Evolutionary conservation across 2,888 invertebrate genomes (phyloP).

Genomic region (Lochmaea crataegi): DNA sequence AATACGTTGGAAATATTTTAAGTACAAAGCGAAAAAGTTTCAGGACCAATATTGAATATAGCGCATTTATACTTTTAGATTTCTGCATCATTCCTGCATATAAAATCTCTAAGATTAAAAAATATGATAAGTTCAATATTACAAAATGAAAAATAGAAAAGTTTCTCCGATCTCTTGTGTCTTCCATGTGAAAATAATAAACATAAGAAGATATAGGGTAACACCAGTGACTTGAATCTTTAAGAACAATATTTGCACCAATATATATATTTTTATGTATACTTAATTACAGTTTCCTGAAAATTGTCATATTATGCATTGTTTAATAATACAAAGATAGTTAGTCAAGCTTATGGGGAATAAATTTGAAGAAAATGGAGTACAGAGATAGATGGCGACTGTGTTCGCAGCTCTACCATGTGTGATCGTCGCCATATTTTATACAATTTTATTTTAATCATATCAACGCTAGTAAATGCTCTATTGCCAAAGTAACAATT

Average conservation of each 20-base stretch:
- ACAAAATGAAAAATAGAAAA: background rate
- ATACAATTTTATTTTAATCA: too few relatives aligned
- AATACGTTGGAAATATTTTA: constrained; percentile 29
- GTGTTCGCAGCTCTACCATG: too few relatives aligned
- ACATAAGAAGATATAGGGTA: background rate
- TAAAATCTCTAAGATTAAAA: background rate
- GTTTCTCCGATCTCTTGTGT: background rate
- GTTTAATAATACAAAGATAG: too few relatives aligned
- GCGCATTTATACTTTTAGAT: constrained; percentile 30
- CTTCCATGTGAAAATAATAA: background rate
- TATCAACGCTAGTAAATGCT: too few relatives aligned
- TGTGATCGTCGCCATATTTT: too few relatives aligned
- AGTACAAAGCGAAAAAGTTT: constrained; percentile 39
- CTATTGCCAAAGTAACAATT: too few relatives aligned
- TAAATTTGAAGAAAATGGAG: too few relatives aligned
- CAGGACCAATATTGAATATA: constrained; percentile 26
- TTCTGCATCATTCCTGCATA: background rate
- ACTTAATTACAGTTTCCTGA: too few relatives aligned
- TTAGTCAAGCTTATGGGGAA: too few relatives aligned
- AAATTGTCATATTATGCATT: too few relatives aligned
- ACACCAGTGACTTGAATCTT: background rate
- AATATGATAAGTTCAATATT: background rate
- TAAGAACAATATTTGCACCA: background rate
- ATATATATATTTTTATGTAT: too few relatives aligned
- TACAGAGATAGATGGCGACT: too few relatives aligned